A percentile compares a stretch with the other conserved stretches of the same genome.
These are phyloP conservation scores for Chloroclystis v-ata DNA, from an alignment of 2,888 invertebrate species.

Conservation along the genomic window DNA sequence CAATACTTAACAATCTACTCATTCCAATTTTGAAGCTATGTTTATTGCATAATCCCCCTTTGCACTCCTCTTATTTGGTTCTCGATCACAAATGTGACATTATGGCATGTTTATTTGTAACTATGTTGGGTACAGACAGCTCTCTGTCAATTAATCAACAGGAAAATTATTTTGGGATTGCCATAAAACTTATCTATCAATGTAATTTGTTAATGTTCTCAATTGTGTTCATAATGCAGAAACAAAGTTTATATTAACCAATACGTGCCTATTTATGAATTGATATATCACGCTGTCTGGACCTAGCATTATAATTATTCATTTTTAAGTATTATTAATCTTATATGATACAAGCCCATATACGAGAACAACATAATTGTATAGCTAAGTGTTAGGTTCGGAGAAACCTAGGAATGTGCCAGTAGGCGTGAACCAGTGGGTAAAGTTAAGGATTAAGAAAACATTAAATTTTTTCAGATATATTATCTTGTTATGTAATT, in stretches of 20 bases:
- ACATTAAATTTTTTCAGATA: constrained; percentile 78
- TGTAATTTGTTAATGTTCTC: constrained; percentile 28
- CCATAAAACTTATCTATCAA: constrained; percentile 30
- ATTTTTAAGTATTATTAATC: constrained; percentile 52
- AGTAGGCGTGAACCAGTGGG: constrained; percentile 70
- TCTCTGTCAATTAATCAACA: constrained; percentile 52
- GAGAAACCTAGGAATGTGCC: constrained; percentile 55
- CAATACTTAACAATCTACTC: constrained; percentile 33
- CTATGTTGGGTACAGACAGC: constrained; percentile 61
- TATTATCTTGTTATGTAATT: constrained; percentile 79
- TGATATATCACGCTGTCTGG: constrained; percentile 52
- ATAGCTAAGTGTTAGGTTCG: constrained; percentile 51
- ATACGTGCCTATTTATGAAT: constrained; percentile 32
- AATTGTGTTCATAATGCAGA: constrained; percentile 18
- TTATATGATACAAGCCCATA: constrained; percentile 47
- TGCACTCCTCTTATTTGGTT: constrained; percentile 27
- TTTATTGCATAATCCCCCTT: constrained; percentile 34
- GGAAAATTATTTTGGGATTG: constrained; percentile 44
- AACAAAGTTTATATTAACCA: constrained; percentile 27
- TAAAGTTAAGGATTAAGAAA: constrained; percentile 75
- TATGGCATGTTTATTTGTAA: constrained; percentile 42
- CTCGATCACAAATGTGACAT: constrained; percentile 43
- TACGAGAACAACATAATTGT: constrained; percentile 60
- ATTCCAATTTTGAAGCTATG: constrained; percentile 28
- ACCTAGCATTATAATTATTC: constrained; percentile 50